Evolutionary conservation across 2,113 vertebrate species (phyloP).

Genomic region (Fregetta grallaria): DNA sequence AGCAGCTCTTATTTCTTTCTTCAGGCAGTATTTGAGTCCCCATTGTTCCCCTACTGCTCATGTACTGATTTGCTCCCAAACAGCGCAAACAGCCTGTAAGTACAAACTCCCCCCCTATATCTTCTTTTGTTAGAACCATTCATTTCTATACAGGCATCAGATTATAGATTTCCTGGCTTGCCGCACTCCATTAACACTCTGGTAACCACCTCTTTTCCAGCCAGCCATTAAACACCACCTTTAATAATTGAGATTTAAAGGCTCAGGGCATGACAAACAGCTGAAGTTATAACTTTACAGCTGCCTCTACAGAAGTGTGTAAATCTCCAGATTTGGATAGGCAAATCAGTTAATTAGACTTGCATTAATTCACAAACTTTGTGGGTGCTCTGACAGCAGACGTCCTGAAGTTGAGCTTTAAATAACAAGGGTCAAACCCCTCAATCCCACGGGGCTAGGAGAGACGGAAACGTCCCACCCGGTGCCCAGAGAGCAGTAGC

Average conservation of each 20-base stretch:
- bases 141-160: constrained; percentile 19
- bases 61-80: constrained; percentile 57
- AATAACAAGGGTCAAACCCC: constrained; percentile 7
- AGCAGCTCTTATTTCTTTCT: constrained; percentile 34
- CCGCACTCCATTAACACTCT: not conserved
- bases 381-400: constrained; percentile 8
- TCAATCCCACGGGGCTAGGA: not conserved
- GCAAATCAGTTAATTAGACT: constrained; percentile 41
- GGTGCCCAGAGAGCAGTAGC: constrained; percentile 25
- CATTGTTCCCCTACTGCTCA: constrained; percentile 37
- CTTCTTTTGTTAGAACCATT: constrained; percentile 35
- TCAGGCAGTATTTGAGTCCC: constrained; percentile 55
- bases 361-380: constrained; percentile 39
- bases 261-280: constrained; percentile 52
- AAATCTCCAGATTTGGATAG: constrained; percentile 39
- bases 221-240: constrained; percentile 52
- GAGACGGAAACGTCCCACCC: not conserved
- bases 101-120: not conserved
- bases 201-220: constrained; percentile 16
- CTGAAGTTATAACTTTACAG: constrained; percentile 62
- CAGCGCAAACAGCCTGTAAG: constrained; percentile 48
- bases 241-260: constrained; percentile 73
- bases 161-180: constrained; percentile 36
- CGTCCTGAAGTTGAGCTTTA: not conserved
- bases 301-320: constrained; percentile 17